Evolutionary conservation across 2,113 vertebrate genomes (phyloP), one percentile per base, ranked within the genome.

Genomic region (Gopherus evgoodei): DNA sequence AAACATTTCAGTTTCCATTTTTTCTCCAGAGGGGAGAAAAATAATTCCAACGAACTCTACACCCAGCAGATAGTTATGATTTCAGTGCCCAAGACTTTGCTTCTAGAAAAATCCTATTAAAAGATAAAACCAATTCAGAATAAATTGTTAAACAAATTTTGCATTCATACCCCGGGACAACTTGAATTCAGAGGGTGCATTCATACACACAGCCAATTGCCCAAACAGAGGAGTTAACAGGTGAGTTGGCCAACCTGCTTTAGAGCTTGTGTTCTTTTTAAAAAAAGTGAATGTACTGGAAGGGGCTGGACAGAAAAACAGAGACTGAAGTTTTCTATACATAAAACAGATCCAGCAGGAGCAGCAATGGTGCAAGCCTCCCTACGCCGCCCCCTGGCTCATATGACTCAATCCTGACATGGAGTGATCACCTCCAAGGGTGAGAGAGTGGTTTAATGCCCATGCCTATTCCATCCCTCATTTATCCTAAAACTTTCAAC

Each of bases 331-430:
- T 72, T 27, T 75, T 52, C 24, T 53, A 86, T 9, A 8, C n/a
- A 27, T 52, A 69, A 69, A 84, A 65, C 29, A 72, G 83, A 52
- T 38, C 29, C 83, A 72, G 24, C 49, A 27, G 35, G 13, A n/a
- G n/a, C 35, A 72, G 49, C 35, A 27, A 11, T 9, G 38, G 49
- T 86, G 35, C 5, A 53, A 29, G 49, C 31, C 13, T 52, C 49
- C 62, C 47, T 72, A 50, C 16, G 72, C 49, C 10, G 8, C 9
- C 6, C 14, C 53, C 53, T 53, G 38, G 35, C 38, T 42, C 84
- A 44, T 17, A 44, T 0, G 1, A 80, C 47, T 85, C 35, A 75
- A 38, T 0, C 0, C 11, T 75, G 76, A 57, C 57, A 47, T 88
- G 52, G 81, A 90, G 90, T 9, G 8, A 87, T 86, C 11, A 35